Percentiles rank a stretch among this genome's conserved stretches.
Evolutionary conservation across 2,888 invertebrate species (phyloP).

Genomic region (Rhabditoides inermis): DNA sequence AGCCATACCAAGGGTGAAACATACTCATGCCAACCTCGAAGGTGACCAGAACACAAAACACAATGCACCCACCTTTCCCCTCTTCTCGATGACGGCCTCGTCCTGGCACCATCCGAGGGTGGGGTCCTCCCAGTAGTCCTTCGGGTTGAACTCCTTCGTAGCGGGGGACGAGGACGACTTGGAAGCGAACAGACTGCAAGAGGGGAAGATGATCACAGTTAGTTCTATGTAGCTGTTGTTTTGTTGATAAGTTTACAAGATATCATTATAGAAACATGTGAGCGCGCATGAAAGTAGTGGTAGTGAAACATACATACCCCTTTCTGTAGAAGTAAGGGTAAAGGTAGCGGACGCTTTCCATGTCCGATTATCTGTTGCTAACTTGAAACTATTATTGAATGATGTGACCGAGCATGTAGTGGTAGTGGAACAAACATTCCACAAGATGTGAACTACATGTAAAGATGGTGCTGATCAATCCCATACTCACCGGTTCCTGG

Average conservation of each 20-base stretch:
- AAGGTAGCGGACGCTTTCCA: no score
- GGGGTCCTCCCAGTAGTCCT: conserved; percentile 35
- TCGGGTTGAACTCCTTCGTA: conserved; percentile 7
- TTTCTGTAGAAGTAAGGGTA: no score
- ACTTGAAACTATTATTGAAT: neutral
- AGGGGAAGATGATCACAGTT: neutral
- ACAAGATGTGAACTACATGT: neutral
- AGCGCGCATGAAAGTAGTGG: no score
- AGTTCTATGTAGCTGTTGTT: no score
- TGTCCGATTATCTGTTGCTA: neutral
- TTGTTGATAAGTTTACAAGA: no score
- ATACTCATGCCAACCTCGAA: no score
- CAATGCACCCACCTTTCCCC: conserved; percentile 17
- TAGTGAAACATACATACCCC: no score
- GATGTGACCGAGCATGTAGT: neutral
- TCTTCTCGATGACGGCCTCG: conserved; percentile 25
- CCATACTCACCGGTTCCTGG: conserved; percentile 1
- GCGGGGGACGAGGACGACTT: conserved; percentile 7
- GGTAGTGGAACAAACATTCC: conserved; percentile 5
- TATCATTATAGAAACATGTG: no score
- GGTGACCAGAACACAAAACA: no score
- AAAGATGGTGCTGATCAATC: neutral
- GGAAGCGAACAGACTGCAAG: conserved; percentile 8
- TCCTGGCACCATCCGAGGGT: conserved; percentile 47
- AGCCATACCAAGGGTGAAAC: no score